Conservation (phyloP, 2,113 vertebrate genomes). For the Theristicus caerulescens region DNA sequence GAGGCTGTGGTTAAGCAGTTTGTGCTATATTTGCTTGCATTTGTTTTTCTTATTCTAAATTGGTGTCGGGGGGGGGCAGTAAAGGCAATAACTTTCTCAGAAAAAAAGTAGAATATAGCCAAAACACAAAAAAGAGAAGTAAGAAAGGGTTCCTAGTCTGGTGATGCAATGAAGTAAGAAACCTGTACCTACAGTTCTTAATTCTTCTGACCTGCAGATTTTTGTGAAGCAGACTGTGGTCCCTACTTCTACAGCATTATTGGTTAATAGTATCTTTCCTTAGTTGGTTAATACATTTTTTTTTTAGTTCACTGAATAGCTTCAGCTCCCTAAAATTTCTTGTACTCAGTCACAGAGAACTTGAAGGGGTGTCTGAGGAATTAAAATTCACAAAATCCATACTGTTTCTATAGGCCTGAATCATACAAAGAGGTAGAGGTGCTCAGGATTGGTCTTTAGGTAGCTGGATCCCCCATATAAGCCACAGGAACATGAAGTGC, state of each 20-base stretch:
- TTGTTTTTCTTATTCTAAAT: not conserved
- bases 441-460: not conserved
- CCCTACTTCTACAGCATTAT: not conserved
- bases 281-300: not conserved
- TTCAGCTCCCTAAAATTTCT: not conserved
- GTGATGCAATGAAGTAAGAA: not conserved
- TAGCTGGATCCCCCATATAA: not conserved
- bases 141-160: not conserved
- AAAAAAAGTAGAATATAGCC: not conserved
- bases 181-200: not conserved
- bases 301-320: not conserved
- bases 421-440: not conserved
- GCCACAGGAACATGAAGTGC: not conserved
- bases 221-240: not conserved
- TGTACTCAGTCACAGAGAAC: not conserved
- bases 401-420: not conserved
- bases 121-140: not conserved
- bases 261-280: not conserved
- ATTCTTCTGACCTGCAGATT: not conserved
- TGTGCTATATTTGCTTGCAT: not conserved
- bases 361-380: not conserved
- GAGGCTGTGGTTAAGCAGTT: not conserved
- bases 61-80: not conserved
- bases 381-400: not conserved
- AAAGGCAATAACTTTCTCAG: not conserved